phyloP scores from a whole-genome alignment of 92 coral and sea anemone genomes.

The Palythoa heliodiscus region DNA sequence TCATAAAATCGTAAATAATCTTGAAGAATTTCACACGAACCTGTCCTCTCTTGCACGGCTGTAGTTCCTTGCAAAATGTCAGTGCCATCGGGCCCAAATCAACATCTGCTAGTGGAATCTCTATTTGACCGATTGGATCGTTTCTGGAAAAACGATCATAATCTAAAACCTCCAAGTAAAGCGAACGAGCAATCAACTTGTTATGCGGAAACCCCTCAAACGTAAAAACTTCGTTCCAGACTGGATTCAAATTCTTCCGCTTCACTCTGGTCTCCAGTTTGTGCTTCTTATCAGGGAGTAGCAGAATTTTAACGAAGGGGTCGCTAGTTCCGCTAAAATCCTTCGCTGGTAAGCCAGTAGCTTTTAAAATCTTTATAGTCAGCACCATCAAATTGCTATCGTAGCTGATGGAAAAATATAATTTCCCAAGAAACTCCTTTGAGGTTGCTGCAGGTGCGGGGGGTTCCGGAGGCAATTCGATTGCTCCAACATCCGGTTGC shows the following conservation, averaged over 20 bases:
- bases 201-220: constrained; percentile 95
- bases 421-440: constrained; percentile 83
- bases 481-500: constrained; percentile 71
- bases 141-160: constrained; percentile 97
- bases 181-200: constrained; percentile 82
- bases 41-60: constrained; percentile 77
- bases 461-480: constrained; percentile 84
- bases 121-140: constrained; percentile 96
- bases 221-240: constrained; percentile 95
- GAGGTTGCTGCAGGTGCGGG: constrained; percentile 67
- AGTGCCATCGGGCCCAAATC: constrained; percentile 90
- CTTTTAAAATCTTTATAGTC: constrained; percentile 86
- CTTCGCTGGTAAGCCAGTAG: constrained; percentile 88
- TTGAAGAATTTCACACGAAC: constrained; percentile 38
- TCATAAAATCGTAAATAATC: too few species aligned
- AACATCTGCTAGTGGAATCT: constrained; percentile 83
- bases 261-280: constrained; percentile 94
- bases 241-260: constrained; percentile 89
- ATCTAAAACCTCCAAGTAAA: constrained; percentile 92
- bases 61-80: constrained; percentile 81
- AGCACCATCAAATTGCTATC: constrained; percentile 79
- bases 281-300: constrained; percentile 92
- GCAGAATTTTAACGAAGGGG: constrained; percentile 92
- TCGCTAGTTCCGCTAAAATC: constrained; percentile 99
- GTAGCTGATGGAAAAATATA: constrained; percentile 86